Base-by-base conservation (phyloP, 2,888 invertebrate species). In the Limnephilus marmoratus region DNA sequence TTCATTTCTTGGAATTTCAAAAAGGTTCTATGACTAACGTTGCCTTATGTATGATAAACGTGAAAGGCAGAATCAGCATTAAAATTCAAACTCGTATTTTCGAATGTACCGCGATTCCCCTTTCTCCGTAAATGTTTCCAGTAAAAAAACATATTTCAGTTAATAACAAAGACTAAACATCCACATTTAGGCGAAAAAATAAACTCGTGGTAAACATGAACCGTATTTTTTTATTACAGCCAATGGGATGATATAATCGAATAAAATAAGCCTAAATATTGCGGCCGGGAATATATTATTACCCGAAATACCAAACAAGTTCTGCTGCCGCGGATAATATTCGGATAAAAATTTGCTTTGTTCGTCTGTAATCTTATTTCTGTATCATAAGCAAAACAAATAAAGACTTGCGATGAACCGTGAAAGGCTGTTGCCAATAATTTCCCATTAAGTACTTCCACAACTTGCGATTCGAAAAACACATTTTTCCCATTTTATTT, bases 301-400 rank as follows among this genome's bases (percentile, higher is more conserved):
- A 68, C 68, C 29, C 37, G 31, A 41, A 86, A 29, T 24, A 49
- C 45, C 24, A 86, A 86, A 86, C 37, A 86, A 41, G 24, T 7
- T 34, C 37, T 83, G 34, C 37, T 83, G 37, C 68, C 68, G 24
- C 24, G 24, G 68, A 68, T 31, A 41, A 34, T 68, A 68, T 68
- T 68, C 68, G 68, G 2, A 68, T 68, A 68, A 68, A 68, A 68
- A 68, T 24, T 68, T 68, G 45, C 86, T 45, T 86, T 45, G 45
- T 86, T 45, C 45, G 49, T 86, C 41, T 86, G 68, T 68, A 68
- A 68, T 68, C 80, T 90, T 85, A 85, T 92, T 92, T 90, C 49
- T 90, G 92, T 90, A 92, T 92, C 85, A 92, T 90, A 92, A 92
- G 90, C 92, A 92, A 92, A 92, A 90, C 92, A 92, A 92, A 92